A percentile compares a stretch with the other conserved stretches of the same genome.
phyloP scores from a whole-genome alignment of 2,888 invertebrate species.

The Drosophila stalkeri region DNA sequence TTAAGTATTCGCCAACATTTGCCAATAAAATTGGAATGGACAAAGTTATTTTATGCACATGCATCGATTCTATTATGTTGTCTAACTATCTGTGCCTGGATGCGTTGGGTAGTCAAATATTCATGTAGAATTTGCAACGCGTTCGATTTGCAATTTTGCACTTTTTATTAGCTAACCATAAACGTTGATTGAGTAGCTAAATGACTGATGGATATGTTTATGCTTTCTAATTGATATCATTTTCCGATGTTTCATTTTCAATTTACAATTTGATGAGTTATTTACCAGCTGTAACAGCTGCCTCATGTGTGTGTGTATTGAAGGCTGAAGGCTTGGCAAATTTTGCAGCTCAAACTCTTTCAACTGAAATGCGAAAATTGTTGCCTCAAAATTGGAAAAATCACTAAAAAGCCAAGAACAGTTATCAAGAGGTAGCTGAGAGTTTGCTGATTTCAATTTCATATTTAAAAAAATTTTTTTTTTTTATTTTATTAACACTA shows the following conservation, averaged over 20 bases:
- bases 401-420: neutral
- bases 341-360: neutral
- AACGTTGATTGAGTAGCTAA: conserved; percentile 5
- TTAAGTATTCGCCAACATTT: conserved; percentile 6
- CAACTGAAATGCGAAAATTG: neutral
- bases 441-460: too few relatives aligned
- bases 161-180: conserved; percentile 1
- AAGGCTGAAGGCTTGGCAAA: neutral
- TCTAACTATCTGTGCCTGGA: conserved; percentile 1
- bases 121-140: neutral
- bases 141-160: neutral
- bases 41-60: conserved; percentile 1
- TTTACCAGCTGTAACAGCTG: neutral
- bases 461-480: neutral
- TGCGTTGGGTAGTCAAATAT: conserved; percentile 3
- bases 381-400: neutral
- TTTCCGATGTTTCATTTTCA: conserved; percentile 1
- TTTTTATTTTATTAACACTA: neutral
- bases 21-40: neutral
- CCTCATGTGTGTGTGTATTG: neutral
- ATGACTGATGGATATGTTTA: conserved; percentile 2
- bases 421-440: neutral
- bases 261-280: conserved; percentile 1
- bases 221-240: conserved; percentile 7
- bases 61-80: neutral